Conservation (phyloP, 2,113 vertebrate species). For the Herpetotheres cachinnans region DNA sequence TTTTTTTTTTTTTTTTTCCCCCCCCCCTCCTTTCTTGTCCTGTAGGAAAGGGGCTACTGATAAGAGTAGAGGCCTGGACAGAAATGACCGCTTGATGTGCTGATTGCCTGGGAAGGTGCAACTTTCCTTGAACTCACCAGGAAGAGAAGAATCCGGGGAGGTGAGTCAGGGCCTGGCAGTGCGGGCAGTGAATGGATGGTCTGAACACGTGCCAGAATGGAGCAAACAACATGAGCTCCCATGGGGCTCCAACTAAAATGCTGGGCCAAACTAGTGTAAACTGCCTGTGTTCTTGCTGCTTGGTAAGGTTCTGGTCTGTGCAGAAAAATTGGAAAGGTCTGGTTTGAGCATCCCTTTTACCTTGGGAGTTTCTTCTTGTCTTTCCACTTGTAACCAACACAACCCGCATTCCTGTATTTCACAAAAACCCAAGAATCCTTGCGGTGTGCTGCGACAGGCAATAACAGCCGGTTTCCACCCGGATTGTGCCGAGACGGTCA, state of each 20-base stretch:
- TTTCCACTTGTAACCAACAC: not conserved
- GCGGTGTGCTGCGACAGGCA: not conserved
- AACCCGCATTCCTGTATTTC: fast-evolving
- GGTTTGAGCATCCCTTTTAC: not conserved
- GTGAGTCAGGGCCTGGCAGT: not conserved
- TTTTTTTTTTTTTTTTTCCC: not conserved
- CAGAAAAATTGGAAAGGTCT: not conserved
- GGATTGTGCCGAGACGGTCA: fast-evolving
- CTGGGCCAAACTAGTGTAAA: not conserved
- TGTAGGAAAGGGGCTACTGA: not conserved
- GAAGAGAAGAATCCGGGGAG: not conserved
- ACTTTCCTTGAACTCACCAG: not conserved
- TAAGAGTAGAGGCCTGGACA: not conserved
- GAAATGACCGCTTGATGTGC: not conserved
- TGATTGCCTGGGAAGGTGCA: not conserved
- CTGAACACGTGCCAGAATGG: not conserved
- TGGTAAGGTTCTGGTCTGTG: not conserved
- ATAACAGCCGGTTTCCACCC: fast-evolving
- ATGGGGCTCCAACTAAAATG: not conserved
- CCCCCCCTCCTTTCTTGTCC: not conserved
- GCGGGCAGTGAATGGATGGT: not conserved
- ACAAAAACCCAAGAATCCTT: not conserved
- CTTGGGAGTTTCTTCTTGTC: not conserved
- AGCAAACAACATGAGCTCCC: not conserved
- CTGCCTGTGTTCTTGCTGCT: not conserved